Evolutionary conservation across 1,140 invertebrate genomes (phyloP), one percentile per base, ranked within the genome.

Genomic region (Hesperophylax magnus): DNA sequence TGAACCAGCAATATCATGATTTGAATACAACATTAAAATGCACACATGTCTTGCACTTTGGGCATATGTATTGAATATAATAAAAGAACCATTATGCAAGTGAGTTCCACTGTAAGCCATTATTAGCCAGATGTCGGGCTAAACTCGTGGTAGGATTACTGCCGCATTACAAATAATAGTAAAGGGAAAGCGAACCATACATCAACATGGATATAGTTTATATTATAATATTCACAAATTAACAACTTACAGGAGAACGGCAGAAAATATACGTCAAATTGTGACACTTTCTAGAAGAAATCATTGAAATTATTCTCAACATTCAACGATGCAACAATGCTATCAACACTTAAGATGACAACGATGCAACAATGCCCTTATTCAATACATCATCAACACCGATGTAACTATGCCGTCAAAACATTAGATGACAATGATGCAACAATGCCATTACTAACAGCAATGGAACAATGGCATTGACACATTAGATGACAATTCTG

Each of bases 111-210:
- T 39, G 56, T 4, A 18, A 31, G 27, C 34, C 24, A 54, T 22
- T 31, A 75, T n/a, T 69, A 69, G 63, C 63, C 18, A 54, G 61
- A 54, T 78, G 77, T 78, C 56, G 31, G 34, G 77, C 77, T 78
- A 69, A 65, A 4, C 20, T 67, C n/a, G 20, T 20, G 14, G 18
- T 65, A 27, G 61, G 58, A 52, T 47, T 24, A 81, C 82, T 84
- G 82, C 82, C 82, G 82, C 82, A 84, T 84, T 81, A 84, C 82
- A 84, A 84, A 84, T 84, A 84, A 84, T 81, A 80, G 80, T 81
- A 77, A 84, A 83, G 67, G 81, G 75, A 81, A 84, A 84, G 82
- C 82, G 72, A 76, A 47, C 14, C 17, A 71, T 56, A 79, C 58
- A 47, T 27, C 52, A 79, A 82, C 60, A 74, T 52, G 31, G 60